Evolutionary conservation across 2,888 invertebrate species (phyloP).

Genomic region (Andrena fulva): DNA sequence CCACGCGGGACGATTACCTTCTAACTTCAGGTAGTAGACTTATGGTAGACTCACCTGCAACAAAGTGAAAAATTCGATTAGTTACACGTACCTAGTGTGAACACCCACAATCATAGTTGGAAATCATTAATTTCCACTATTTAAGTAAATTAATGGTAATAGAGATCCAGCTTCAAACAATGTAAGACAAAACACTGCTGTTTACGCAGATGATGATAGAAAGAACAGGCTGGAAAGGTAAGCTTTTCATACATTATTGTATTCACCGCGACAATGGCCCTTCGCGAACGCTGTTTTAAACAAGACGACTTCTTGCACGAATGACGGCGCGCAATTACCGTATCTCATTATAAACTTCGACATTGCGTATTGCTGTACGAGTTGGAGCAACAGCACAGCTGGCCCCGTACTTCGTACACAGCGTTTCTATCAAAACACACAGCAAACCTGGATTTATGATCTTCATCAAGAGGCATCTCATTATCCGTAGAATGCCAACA

Average conservation of each 20-base stretch:
- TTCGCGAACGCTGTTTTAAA: conserved; percentile 2
- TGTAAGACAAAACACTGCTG: no score
- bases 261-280: no score
- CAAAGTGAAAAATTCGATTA: background rate
- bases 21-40: background rate
- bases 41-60: background rate
- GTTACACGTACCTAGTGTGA: background rate
- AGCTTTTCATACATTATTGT: no score
- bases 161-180: no score
- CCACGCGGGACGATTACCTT: background rate
- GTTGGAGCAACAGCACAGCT: conserved; percentile 1
- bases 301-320: background rate
- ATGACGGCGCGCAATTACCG: conserved; percentile 7
- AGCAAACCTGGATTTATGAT: background rate
- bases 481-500: background rate
- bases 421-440: background rate
- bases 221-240: no score
- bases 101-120: no score
- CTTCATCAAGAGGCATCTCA: background rate
- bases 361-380: conserved; percentile 1
- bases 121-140: no score
- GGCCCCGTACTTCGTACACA: conserved; percentile 3
- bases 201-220: no score
- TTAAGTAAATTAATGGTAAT: no score
- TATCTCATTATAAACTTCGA: conserved; percentile 24